Percentiles rank a stretch among this genome's conserved stretches.
Conservation (phyloP, 2,888 invertebrate species). For the Lysandra coridon region DNA sequence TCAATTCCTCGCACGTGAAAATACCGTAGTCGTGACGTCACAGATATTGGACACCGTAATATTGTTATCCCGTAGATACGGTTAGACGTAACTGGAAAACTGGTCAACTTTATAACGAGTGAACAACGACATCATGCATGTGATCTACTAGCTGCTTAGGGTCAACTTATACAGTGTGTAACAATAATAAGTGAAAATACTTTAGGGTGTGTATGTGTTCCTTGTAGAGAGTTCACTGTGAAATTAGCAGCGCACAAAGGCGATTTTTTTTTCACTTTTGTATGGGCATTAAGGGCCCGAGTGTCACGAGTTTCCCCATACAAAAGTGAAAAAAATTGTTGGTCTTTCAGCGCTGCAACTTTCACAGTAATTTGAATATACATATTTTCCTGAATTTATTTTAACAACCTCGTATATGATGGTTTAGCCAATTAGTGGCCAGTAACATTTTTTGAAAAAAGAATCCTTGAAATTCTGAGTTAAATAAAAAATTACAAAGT, state of each 20-base stretch:
- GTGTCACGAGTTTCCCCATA: too few relatives aligned
- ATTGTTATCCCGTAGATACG: neutral
- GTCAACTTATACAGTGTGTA: too few relatives aligned
- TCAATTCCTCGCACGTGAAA: conserved; percentile 15
- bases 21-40: neutral
- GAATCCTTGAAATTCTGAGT: neutral
- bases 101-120: neutral
- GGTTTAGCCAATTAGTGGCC: neutral
- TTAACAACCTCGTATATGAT: neutral
- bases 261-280: too few relatives aligned
- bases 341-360: too few relatives aligned
- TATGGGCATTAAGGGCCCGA: too few relatives aligned
- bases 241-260: too few relatives aligned
- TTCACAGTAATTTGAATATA: neutral
- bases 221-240: too few relatives aligned
- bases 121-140: neutral
- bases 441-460: neutral
- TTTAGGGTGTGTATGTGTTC: too few relatives aligned
- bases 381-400: neutral
- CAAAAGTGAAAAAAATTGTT: too few relatives aligned
- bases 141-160: too few relatives aligned
- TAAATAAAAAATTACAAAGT: neutral
- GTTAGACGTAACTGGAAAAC: conserved; percentile 4
- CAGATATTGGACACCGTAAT: conserved; percentile 14
- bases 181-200: too few relatives aligned